Evolutionary conservation across 2,888 invertebrate genomes (phyloP).

Genomic region (Dexiosoma caninum): DNA sequence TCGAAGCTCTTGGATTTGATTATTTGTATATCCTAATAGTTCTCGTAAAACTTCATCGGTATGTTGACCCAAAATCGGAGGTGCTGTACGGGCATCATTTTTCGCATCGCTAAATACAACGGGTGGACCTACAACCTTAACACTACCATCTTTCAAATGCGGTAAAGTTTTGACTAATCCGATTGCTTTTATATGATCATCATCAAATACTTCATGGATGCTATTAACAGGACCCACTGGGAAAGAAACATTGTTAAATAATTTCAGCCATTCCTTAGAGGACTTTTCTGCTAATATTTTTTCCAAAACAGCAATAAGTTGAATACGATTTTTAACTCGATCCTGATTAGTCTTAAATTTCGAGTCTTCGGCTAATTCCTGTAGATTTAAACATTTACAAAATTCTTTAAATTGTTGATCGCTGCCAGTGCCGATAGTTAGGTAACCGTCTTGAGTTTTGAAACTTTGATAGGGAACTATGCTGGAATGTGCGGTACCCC

Average conservation of each 20-base stretch:
- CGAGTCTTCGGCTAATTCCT: slow-evolving; percentile 81
- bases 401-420: slow-evolving; percentile 88
- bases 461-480: slow-evolving; percentile 97
- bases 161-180: slow-evolving; percentile 84
- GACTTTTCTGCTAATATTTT: slow-evolving; percentile 82
- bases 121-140: slow-evolving; percentile 91
- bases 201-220: slow-evolving; percentile 90
- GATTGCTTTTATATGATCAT: slow-evolving; percentile 88
- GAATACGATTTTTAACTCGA: slow-evolving; percentile 87
- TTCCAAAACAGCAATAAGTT: slow-evolving; percentile 82
- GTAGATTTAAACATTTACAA: slow-evolving; percentile 82
- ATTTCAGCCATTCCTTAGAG: slow-evolving; percentile 85
- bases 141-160: slow-evolving; percentile 84
- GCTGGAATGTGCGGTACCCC: slow-evolving; percentile 96
- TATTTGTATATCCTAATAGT: slow-evolving; percentile 82
- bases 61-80: slow-evolving; percentile 93
- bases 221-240: slow-evolving; percentile 95
- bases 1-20: slow-evolving; percentile 79
- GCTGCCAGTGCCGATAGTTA: slow-evolving; percentile 93
- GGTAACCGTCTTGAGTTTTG: slow-evolving; percentile 87
- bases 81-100: slow-evolving; percentile 85
- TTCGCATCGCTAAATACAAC: slow-evolving; percentile 87
- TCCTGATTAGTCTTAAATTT: slow-evolving; percentile 85
- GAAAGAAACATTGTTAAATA: slow-evolving; percentile 86
- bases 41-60: slow-evolving; percentile 86